phyloP scores from a whole-genome alignment of 92 coral and sea anemone genomes.

The Nematostella vectensis region DNA sequence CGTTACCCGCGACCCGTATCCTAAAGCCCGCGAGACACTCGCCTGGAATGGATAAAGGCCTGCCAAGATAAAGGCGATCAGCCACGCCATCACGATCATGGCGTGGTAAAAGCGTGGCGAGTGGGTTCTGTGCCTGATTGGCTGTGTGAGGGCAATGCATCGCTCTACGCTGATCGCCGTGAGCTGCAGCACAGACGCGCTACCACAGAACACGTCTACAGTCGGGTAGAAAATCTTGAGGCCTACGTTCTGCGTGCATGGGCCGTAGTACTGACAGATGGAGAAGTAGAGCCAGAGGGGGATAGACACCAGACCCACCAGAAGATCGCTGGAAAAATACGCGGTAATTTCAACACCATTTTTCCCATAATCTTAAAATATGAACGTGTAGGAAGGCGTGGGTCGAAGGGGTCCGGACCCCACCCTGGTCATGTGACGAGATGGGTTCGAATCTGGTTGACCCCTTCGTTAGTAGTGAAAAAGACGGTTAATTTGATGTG shows the following conservation, averaged over 20 bases:
- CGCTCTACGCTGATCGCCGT: constrained; percentile 95
- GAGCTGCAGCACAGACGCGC: constrained; percentile 82
- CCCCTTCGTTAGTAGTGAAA: too few relatives aligned
- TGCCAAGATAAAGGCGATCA: constrained; percentile 55
- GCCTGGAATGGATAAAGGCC: constrained; percentile 43
- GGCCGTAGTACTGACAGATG: constrained; percentile 34
- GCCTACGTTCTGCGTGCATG: constrained; percentile 14
- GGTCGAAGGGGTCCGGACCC: too few relatives aligned
- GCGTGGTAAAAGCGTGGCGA: constrained; percentile 36
- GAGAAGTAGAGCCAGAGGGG: constrained; percentile 80
- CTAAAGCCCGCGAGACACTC: too few relatives aligned
- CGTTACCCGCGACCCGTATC: too few relatives aligned
- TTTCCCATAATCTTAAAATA: too few relatives aligned
- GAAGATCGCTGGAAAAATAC: constrained; percentile 77
- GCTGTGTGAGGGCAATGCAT: constrained; percentile 74
- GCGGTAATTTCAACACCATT: too few relatives aligned
- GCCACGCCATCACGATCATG: constrained; percentile 58
- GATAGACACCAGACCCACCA: constrained; percentile 75
- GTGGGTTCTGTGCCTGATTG: constrained; percentile 59
- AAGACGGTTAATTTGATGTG: too few relatives aligned
- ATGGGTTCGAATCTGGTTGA: too few relatives aligned
- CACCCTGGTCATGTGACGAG: too few relatives aligned
- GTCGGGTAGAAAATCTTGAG: constrained; percentile 40
- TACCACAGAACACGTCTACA: constrained; percentile 67
- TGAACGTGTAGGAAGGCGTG: too few relatives aligned